These are phyloP conservation scores for Drosophila sordidapex DNA, from an alignment of 2,888 invertebrate genomes.

Conservation along the genomic window DNA sequence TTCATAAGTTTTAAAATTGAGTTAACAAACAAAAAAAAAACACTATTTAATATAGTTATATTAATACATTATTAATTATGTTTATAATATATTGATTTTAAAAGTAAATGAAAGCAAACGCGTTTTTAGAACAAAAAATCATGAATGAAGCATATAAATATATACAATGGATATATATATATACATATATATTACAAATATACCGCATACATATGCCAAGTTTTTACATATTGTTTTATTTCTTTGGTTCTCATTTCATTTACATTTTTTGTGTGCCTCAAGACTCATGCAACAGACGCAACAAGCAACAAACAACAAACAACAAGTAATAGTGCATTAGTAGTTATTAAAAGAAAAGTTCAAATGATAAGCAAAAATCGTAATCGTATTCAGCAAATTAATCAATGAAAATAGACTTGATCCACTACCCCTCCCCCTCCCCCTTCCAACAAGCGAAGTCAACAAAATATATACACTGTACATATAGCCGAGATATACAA, in stretches of 20 bases:
- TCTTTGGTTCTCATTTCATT: conserved; percentile 8
- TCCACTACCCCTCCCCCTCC: neutral
- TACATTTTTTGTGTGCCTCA: conserved; percentile 49
- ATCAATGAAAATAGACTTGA: conserved; percentile 38
- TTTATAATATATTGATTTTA: conserved; percentile 68
- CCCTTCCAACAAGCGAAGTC: conserved; percentile 4
- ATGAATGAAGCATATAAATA: conserved; percentile 40
- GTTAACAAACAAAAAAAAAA: conserved; percentile 26
- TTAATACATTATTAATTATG: conserved; percentile 55
- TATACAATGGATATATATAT: conserved; percentile 27
- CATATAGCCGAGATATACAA: conserved; percentile 42
- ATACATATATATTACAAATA: conserved; percentile 55
- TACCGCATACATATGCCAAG: conserved; percentile 55
- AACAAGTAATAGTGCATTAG: conserved; percentile 77
- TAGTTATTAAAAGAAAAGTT: conserved; percentile 73
- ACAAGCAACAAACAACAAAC: conserved; percentile 72
- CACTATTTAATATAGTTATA: conserved; percentile 48
- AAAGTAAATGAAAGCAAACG: conserved; percentile 66
- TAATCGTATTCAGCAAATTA: conserved; percentile 24
- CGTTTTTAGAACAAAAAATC: conserved; percentile 70
- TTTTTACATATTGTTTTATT: conserved; percentile 42
- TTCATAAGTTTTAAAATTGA: conserved; percentile 45
- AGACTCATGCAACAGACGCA: conserved; percentile 57
- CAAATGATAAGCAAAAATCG: conserved; percentile 22
- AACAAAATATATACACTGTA: conserved; percentile 50